Evolutionary conservation across 2,797 vertebrate genomes (phyloP).

Genomic region (Scleropages formosus): DNA sequence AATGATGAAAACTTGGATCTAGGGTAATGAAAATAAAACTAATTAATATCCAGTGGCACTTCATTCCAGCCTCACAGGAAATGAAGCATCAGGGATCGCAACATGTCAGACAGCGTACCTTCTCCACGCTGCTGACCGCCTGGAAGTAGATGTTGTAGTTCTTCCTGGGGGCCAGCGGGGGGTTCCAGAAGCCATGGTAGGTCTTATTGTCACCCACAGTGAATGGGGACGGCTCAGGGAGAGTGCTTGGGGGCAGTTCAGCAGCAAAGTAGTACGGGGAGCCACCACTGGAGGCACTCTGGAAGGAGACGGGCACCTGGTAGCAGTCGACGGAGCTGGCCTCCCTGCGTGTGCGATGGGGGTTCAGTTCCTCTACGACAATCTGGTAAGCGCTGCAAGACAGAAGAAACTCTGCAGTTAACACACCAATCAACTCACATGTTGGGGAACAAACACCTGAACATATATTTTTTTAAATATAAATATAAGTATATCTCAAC

Average conservation of each 20-base stretch:
- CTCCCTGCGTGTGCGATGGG: conserved; percentile 82
- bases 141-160: conserved; percentile 99
- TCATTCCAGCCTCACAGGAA: not conserved
- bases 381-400: conserved; percentile 87
- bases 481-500: not conserved
- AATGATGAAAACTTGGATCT: too few species aligned
- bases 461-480: not conserved
- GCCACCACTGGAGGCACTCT: conserved; percentile 77
- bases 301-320: conserved; percentile 86
- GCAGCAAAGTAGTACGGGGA: conserved; percentile 94
- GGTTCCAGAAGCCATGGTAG: conserved; percentile 96
- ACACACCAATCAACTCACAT: not conserved
- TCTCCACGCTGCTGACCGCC: conserved; percentile 97
- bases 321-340: conserved; percentile 85
- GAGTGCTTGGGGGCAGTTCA: conserved; percentile 85
- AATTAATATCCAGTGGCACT: not conserved
- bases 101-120: conserved; percentile 66
- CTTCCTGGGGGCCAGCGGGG: conserved; percentile 89
- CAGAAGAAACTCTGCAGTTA: conserved; percentile 3
- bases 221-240: conserved; percentile 88
- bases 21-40: not conserved
- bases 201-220: conserved; percentile 97
- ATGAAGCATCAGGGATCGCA: not conserved
- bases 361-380: conserved; percentile 89
- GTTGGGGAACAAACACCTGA: not conserved